A percentile compares a stretch with the other conserved stretches of the same genome.
Conservation (phyloP, 2,113 vertebrate species). For the Proteles cristata region DNA sequence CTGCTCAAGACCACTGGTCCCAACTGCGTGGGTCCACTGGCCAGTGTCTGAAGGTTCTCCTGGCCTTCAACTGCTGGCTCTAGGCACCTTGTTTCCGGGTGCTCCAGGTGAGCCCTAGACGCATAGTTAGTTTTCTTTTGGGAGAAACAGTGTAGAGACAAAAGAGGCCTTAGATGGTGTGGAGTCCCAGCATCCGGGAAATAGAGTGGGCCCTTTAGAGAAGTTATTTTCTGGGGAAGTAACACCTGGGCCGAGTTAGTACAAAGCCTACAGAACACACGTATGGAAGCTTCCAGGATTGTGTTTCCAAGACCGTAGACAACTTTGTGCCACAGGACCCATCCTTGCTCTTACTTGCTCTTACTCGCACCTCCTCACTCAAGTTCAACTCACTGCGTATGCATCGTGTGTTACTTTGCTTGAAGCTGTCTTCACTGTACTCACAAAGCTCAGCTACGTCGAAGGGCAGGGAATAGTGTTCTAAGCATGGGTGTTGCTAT, state of each 20-base stretch:
- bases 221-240: background rate
- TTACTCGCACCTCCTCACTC: background rate
- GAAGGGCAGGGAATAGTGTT: background rate
- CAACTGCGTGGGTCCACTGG: rapidly evolving
- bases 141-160: background rate
- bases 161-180: background rate
- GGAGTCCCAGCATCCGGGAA: background rate
- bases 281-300: rapidly evolving
- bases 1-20: background rate
- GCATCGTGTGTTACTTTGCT: background rate
- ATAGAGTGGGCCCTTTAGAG: background rate
- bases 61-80: background rate
- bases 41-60: background rate
- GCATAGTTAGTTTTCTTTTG: background rate
- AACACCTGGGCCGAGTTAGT: background rate
- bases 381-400: background rate
- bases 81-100: background rate
- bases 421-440: background rate
- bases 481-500: background rate
- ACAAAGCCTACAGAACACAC: background rate
- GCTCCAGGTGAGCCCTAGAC: background rate
- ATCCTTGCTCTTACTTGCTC: background rate
- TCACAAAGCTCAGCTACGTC: background rate
- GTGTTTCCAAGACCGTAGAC: background rate
- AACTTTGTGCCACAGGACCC: background rate